Evolutionary conservation across 2,797 vertebrate species (phyloP).

Genomic region (Scomberomorus guttatus): DNA sequence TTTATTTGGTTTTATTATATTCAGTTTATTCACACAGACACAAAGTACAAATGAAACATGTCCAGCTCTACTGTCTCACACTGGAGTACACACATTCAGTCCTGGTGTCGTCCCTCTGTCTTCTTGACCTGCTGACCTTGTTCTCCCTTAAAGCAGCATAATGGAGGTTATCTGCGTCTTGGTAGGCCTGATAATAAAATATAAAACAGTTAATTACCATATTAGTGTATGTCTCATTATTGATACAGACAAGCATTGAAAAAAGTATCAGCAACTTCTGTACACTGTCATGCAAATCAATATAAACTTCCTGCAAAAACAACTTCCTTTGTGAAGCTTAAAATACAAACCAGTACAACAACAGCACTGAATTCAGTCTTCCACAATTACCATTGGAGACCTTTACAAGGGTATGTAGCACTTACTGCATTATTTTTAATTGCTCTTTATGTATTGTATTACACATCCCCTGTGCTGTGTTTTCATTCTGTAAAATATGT

Average conservation of each 20-base stretch:
- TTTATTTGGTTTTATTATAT: not conserved
- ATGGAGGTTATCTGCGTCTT: constrained; percentile 29
- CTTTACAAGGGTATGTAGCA: not conserved
- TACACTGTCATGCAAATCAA: not conserved
- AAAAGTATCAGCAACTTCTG: not conserved
- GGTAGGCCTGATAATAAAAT: not conserved
- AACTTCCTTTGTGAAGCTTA: not conserved
- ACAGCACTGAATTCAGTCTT: not conserved
- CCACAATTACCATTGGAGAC: not conserved
- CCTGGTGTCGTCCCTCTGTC: not conserved
- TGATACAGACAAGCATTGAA: not conserved
- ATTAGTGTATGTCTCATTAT: not conserved
- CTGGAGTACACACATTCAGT: constrained; percentile 52
- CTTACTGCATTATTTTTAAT: not conserved
- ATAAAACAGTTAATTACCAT: not conserved
- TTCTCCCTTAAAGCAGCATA: constrained; percentile 33
- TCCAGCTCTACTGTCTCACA: constrained; percentile 34
- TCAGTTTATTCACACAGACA: not conserved
- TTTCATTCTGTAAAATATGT: not conserved
- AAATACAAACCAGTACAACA: not conserved
- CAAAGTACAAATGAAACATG: too few relatives aligned
- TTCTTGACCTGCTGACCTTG: constrained; percentile 12
- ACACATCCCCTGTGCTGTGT: not conserved
- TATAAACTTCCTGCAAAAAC: not conserved
- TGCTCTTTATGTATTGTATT: not conserved